Base-by-base conservation (phyloP, 2,888 invertebrate genomes). In the Leucania comma region DNA sequence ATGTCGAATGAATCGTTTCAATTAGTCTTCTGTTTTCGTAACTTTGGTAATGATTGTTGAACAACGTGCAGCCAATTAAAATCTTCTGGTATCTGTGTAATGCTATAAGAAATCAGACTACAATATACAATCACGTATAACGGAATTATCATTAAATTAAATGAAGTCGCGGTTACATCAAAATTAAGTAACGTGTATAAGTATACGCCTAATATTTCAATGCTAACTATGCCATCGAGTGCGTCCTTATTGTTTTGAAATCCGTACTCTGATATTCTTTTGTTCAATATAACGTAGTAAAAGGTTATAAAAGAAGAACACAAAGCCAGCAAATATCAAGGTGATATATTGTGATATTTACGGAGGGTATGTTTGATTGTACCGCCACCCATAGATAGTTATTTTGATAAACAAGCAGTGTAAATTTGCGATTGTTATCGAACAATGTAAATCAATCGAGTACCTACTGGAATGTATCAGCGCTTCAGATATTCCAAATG, bases 391-490 rank as follows among this genome's bases (percentile, higher is more conserved):
- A 54, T 72, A 83, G 80, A 86, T 71, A 68, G 68, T 70, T 82
- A 83, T 82, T 85, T 86, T 81, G 84, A 86, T 86, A 84, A 80
- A 70, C 78, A 66, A 60, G 68, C 67, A 70, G 85, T 86, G 89
- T 84, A 84, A 88, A 90, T 82, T 84, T 73, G 81, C 85, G 90
- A 93, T 91, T 88, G 84, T 90, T 91, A 92, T 92, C 85, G 88
- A 91, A 92, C 91, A 86, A 86, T 88, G 87, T 88, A 87, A 91
- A 93, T 92, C 92, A 90, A 93, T 93, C 89, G 83, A 79, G 81
- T 83, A 78, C n/a, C n/a, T n/a, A n/a, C 83, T 75, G 73, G 67
- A 72, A 68, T 75, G 78, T 81, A 80, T 65, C 77, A 80, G 60
- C 80, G 68, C 75, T 76, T 83, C 76, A 80, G 76, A 70, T 80